phyloP scores from a whole-genome alignment of 2,888 invertebrate genomes.

The Brachynemurus nebulosus region DNA sequence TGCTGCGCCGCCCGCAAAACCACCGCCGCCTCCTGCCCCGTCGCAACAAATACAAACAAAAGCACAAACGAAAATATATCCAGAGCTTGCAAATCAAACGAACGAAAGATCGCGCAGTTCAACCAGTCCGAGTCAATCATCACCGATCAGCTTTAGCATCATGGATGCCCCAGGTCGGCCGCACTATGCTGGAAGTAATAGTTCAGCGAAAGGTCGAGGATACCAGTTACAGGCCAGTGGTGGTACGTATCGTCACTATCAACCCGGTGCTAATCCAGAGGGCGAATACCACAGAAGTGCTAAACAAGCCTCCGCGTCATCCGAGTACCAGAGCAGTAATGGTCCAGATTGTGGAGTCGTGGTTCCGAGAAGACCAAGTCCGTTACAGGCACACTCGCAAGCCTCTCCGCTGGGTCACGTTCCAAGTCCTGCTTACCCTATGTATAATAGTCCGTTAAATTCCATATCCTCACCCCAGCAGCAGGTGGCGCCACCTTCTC shows the following conservation, averaged over 20 bases:
- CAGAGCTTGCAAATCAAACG: slow-evolving; percentile 39
- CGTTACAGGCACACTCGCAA: slow-evolving; percentile 51
- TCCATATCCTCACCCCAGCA: slow-evolving; percentile 60
- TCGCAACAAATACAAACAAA: slow-evolving; percentile 51
- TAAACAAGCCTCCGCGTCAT: slow-evolving; percentile 29
- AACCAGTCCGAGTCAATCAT: slow-evolving; percentile 47
- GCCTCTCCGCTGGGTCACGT: slow-evolving; percentile 60
- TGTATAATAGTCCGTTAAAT: slow-evolving; percentile 74
- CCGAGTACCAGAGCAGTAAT: slow-evolving; percentile 21
- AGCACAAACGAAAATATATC: slow-evolving; percentile 64
- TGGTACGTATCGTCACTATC: slow-evolving; percentile 45
- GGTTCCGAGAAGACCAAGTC: slow-evolving; percentile 54
- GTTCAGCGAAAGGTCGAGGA: slow-evolving; percentile 36
- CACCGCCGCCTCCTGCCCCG: slow-evolving; percentile 25
- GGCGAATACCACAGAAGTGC: slow-evolving; percentile 45
- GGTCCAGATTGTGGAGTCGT: slow-evolving; percentile 44
- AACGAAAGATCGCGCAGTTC: slow-evolving; percentile 30
- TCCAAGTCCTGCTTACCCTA: slow-evolving; percentile 67
- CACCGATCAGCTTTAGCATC: slow-evolving; percentile 62
- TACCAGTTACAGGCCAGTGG: slow-evolving; percentile 31
- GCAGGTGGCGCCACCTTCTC: slow-evolving; percentile 48
- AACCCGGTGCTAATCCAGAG: slow-evolving; percentile 40
- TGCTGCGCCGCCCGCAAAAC: slow-evolving; percentile 36
- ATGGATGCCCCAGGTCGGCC: slow-evolving; percentile 54
- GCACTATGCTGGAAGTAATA: slow-evolving; percentile 43